Evolutionary conservation across 2,797 vertebrate species (phyloP).

Genomic region (Loriculus beryllinus): DNA sequence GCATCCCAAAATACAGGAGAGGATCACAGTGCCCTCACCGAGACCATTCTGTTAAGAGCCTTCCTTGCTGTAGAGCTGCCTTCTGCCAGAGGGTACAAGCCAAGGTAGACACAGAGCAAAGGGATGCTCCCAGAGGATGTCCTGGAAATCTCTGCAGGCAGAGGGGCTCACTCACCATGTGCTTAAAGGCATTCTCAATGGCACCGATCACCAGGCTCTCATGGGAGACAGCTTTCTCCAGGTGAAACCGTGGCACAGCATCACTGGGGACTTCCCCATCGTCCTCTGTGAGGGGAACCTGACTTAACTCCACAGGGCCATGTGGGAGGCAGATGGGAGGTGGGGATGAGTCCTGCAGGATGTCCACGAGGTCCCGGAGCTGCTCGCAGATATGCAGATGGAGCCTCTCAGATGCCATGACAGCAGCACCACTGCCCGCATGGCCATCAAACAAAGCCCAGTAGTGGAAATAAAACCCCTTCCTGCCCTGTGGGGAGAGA

Average conservation of each 20-base stretch:
- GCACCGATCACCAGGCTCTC: conserved; percentile 94
- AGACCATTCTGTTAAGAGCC: neutral
- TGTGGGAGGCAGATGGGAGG: conserved; percentile 88
- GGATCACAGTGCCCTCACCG: neutral
- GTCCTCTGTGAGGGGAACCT: conserved; percentile 70
- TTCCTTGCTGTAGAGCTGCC: neutral
- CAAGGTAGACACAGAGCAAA: neutral
- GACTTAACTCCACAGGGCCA: conserved; percentile 68
- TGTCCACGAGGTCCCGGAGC: conserved; percentile 87
- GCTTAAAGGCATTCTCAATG: conserved; percentile 93
- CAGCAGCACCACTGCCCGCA: conserved; percentile 90
- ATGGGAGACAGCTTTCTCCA: conserved; percentile 90
- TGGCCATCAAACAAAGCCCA: conserved; percentile 98
- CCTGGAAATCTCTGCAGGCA: accelerated
- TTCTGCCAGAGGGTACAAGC: neutral
- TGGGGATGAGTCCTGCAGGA: conserved; percentile 84
- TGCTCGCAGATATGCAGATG: conserved; percentile 90
- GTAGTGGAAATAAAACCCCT: conserved; percentile 88
- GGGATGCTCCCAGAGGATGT: neutral
- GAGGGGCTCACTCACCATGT: conserved; percentile 83
- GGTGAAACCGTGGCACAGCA: conserved; percentile 83
- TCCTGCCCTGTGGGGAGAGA: conserved; percentile 74
- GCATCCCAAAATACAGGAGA: accelerated
- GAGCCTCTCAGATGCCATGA: conserved; percentile 89
- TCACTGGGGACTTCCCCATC: conserved; percentile 72